Percentiles rank a stretch among this genome's conserved stretches.
phyloP scores from a whole-genome alignment of 1,140 invertebrate genomes.

The Drosophila kikkawai region DNA sequence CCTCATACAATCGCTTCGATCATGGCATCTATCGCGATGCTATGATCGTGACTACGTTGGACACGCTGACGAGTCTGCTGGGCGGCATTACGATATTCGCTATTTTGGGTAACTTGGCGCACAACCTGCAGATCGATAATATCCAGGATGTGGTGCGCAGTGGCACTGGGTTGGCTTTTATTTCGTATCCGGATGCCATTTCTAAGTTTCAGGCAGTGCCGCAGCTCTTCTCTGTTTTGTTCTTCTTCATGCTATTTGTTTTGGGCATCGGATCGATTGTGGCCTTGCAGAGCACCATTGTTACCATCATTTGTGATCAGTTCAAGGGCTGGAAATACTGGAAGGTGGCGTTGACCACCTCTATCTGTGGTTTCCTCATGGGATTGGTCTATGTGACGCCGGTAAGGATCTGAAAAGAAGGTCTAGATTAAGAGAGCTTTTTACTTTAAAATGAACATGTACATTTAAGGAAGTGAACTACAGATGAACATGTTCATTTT shows the following conservation, averaged over 20 bases:
- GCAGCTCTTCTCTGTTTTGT: conserved; percentile 91
- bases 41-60: conserved; percentile 90
- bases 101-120: conserved; percentile 90
- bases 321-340: conserved; percentile 89
- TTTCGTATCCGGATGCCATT: conserved; percentile 96
- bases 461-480: background rate
- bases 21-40: conserved; percentile 93
- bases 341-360: conserved; percentile 88
- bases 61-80: conserved; percentile 91
- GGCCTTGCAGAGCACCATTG: conserved; percentile 88
- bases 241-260: conserved; percentile 96
- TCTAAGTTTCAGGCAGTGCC: conserved; percentile 91
- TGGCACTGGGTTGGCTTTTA: conserved; percentile 92
- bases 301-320: conserved; percentile 90
- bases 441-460: background rate
- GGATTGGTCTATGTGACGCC: conserved; percentile 92
- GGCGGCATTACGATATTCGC: conserved; percentile 93
- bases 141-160: conserved; percentile 87
- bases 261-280: conserved; percentile 92
- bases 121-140: conserved; percentile 86
- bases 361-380: conserved; percentile 88
- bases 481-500: background rate
- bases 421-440: background rate
- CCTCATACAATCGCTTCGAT: conserved; percentile 93
- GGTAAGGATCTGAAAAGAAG: conserved; percentile 85